A percentile compares a stretch with the other conserved stretches of the same genome.
phyloP scores from a whole-genome alignment of 2,888 invertebrate genomes.

The Notocelia uddmanniana region DNA sequence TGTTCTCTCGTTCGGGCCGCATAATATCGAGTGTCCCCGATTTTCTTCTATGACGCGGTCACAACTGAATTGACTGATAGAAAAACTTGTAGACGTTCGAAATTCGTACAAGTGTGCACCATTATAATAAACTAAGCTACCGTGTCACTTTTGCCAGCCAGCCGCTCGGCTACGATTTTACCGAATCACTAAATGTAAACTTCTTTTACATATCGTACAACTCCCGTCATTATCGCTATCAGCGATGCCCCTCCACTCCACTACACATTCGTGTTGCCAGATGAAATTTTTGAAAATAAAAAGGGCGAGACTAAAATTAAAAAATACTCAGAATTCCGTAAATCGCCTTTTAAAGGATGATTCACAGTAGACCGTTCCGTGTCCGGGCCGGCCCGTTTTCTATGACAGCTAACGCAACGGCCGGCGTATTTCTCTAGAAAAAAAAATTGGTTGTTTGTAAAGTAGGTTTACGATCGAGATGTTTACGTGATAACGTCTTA shows the following conservation, averaged over 20 bases:
- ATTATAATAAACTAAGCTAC: conserved; percentile 51
- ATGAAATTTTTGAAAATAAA: no score
- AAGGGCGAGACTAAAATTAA: no score
- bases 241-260: conserved; percentile 41
- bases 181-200: conserved; percentile 47
- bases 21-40: conserved; percentile 76
- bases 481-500: no score
- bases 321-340: no score
- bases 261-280: no score
- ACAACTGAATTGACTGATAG: conserved; percentile 68
- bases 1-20: conserved; percentile 76
- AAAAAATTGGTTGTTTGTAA: no score
- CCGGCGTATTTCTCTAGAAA: no score
- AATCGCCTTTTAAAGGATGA: no score
- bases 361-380: no score
- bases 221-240: conserved; percentile 48
- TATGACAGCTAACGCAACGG: no score
- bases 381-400: no score
- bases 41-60: conserved; percentile 74
- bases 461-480: no score
- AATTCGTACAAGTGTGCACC: conserved; percentile 61
- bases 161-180: conserved; percentile 51
- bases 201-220: conserved; percentile 51
- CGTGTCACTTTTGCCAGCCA: conserved; percentile 52
- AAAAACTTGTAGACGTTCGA: conserved; percentile 55